These are phyloP conservation scores for Euclidia mi DNA, from an alignment of 2,888 invertebrate species.

Conservation along the genomic window DNA sequence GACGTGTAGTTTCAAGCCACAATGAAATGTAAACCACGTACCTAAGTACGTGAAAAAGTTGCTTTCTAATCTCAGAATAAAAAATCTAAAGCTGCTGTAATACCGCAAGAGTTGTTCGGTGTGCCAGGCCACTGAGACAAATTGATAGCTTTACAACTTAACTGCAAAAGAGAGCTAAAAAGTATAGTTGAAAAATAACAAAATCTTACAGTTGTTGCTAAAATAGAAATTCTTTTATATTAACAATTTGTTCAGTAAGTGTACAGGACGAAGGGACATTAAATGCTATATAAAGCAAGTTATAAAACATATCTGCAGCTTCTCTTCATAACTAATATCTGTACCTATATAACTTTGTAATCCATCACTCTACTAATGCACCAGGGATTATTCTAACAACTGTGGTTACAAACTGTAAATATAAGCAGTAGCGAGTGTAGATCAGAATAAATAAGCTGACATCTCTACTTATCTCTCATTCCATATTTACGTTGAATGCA, in stretches of 20 bases:
- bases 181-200: slow-evolving; percentile 1
- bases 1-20: slow-evolving; percentile 1
- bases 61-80: slow-evolving; percentile 12
- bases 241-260: not conserved
- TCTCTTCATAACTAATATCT: no score
- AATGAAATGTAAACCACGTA: slow-evolving; percentile 17
- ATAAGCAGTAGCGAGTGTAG: no score
- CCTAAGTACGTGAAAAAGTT: slow-evolving; percentile 18
- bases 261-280: no score
- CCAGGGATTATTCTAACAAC: no score
- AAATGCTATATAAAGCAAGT: slow-evolving; percentile 82
- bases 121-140: slow-evolving; percentile 10
- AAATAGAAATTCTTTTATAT: slow-evolving; percentile 1
- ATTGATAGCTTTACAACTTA: slow-evolving; percentile 12
- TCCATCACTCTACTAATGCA: no score
- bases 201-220: not conserved
- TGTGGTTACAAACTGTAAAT: no score
- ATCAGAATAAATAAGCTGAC: no score
- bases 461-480: no score
- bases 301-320: not conserved
- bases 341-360: no score
- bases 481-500: no score
- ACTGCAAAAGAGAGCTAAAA: not conserved
- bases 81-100: slow-evolving; percentile 14
- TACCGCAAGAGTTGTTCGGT: slow-evolving; percentile 18